Evolutionary conservation across 2,797 vertebrate genomes (phyloP), one percentile per base, ranked within the genome.

Genomic region (Bufotes viridis): DNA sequence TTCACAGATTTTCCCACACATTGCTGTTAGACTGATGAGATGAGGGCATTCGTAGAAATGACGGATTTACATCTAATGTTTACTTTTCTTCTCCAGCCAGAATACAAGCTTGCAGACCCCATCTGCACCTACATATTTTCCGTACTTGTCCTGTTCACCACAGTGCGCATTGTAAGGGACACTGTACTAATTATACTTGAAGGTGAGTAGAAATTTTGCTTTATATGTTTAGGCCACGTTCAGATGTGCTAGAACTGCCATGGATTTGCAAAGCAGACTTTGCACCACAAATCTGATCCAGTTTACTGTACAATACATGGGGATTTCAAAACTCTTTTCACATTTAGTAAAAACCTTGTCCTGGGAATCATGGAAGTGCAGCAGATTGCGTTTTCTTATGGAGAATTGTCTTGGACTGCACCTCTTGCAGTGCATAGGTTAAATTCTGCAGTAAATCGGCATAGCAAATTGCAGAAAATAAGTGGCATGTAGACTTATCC

Each of bases 111-210:
- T 91, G 98, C 98, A 7, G 98, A 99, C 90, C 98, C 98, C 61
- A 96, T 99, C 92, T 99, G 98, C 90, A 99, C 98, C 18, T 99
- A 99, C 0, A 90, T 99, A 89, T 99, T 99, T 94, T 99, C 98
- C 3, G 78, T 98, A 89, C 96, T 99, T 91, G 98, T 99, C 91
- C 93, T 98, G 90, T 95, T 97, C 93, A 99, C 98, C 91, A 99
- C 98, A 6, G 53, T 99, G 88, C 96, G 96, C 90, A 98, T 99
- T 93, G 93, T 99, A 90, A 92, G 97, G 91, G 98, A 99, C 94
- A 98, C 98, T 0, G 88, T 94, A 55, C 92, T 99, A 88, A 99
- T 99, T 86, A 95, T 99, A 90, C 93, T 99, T 89, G 98, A 99
- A 95, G 98, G 98, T 98, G 93, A 95, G 93, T 53, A 60, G 49